These are phyloP conservation scores for Lydus trimaculatus DNA, from an alignment of 2,888 invertebrate species.

Conservation along the genomic window DNA sequence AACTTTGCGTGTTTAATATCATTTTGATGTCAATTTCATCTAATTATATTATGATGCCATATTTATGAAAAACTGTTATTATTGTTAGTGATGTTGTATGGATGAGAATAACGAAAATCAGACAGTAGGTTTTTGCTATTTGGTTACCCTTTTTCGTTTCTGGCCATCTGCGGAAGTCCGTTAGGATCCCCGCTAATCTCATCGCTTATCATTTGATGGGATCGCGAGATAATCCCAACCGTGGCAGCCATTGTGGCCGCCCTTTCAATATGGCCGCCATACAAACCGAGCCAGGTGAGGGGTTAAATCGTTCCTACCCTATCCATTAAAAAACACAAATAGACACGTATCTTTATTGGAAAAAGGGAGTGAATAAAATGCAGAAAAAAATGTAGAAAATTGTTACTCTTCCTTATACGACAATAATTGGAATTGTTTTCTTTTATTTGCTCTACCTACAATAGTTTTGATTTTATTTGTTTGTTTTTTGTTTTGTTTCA, in stretches of 20 bases:
- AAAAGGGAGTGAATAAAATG: conserved; percentile 6
- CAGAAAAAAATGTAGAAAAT: neutral
- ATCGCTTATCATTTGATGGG: conserved; percentile 55
- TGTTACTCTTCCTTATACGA: too few species aligned
- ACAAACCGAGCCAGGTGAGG: conserved; percentile 53
- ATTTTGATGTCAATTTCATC: neutral
- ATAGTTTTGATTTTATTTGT: conserved; percentile 8
- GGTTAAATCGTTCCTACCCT: conserved; percentile 50
- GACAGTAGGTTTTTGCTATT: neutral
- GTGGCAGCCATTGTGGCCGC: conserved; percentile 58
- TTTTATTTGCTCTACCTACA: neutral
- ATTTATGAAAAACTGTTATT: neutral
- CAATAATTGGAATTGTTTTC: too few species aligned
- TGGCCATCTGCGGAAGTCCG: conserved; percentile 62
- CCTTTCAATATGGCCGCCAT: conserved; percentile 56
- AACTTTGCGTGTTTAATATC: conserved; percentile 5
- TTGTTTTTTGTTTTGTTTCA: conserved; percentile 58
- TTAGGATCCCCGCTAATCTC: conserved; percentile 61
- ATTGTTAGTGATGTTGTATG: neutral
- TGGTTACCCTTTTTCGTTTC: conserved; percentile 39
- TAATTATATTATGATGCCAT: neutral
- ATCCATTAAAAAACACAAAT: conserved; percentile 34
- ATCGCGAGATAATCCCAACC: conserved; percentile 54
- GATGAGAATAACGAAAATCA: neutral
- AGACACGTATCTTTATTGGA: conserved; percentile 17